These are phyloP conservation scores for Otocyon megalotis DNA, from an alignment of 2,113 vertebrate genomes.

Conservation along the genomic window DNA sequence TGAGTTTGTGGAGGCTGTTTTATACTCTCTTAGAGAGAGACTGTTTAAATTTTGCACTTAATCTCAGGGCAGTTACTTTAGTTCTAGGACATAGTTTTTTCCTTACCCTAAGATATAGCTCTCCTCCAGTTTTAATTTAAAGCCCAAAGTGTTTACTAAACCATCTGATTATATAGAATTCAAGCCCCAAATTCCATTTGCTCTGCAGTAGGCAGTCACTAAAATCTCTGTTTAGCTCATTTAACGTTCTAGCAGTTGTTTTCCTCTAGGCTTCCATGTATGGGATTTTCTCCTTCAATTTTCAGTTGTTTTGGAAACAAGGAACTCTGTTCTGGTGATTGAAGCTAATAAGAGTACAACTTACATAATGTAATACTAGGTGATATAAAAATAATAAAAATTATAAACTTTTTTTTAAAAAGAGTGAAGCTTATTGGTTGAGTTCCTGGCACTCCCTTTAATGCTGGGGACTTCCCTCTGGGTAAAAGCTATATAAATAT, in stretches of 20 bases:
- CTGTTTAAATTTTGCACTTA: not conserved
- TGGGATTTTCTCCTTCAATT: conserved; percentile 26
- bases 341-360: not conserved
- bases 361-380: not conserved
- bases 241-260: not conserved
- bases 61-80: not conserved
- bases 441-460: not conserved
- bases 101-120: not conserved
- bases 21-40: not conserved
- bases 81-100: not conserved
- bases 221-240: conserved; percentile 56
- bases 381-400: not conserved
- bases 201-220: not conserved
- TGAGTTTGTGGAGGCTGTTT: not conserved
- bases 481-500: not conserved
- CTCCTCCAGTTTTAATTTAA: conserved; percentile 49
- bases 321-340: conserved; percentile 6
- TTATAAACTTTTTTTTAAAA: not conserved
- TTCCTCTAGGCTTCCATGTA: not conserved
- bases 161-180: conserved; percentile 36
- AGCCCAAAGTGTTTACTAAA: not conserved
- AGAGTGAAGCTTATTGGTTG: not conserved
- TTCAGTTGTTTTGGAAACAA: conserved; percentile 47
- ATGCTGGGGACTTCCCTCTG: not conserved
- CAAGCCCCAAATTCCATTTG: not conserved